Base-by-base conservation (phyloP, 2,797 vertebrate genomes). In the Amniataba percoides region DNA sequence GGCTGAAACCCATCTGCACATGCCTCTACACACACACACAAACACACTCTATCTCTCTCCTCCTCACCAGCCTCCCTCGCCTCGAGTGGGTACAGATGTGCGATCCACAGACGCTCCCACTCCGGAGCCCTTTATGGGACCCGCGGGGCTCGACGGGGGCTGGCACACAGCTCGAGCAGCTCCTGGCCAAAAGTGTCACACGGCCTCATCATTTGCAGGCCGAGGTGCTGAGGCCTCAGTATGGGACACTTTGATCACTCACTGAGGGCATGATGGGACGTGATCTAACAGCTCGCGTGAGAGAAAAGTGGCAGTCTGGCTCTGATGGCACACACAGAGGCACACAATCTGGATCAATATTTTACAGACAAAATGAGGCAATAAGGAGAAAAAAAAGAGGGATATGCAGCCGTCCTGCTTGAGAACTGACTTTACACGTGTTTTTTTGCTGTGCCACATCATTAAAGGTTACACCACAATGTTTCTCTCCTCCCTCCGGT, bases 81-180 rank as follows among this genome's bases (percentile, higher is more conserved):
- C 87, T 89, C 73, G 80, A 91, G 88, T 92, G 91, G 83, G 80
- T 91, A 82, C 92, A 92, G 91, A 93, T 92, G 92, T 93, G 88
- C 66, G 87, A 88, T 86, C 76, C 62, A 73, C 81, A 85, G 70
- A 88, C 83, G 63, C 70, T 74, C 76, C 76, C 83, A 83, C 86
- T 90, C 86, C 7, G n/a, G 59, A 83, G 85, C 34, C 64, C 78
- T 89, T 89, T 62, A 81, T 78, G 88, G 88, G 83, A 89, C 87
- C 91, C 85, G 88, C 76, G n/a, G 84, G 87, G 85, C 82, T 88
- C 77, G 81, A 91, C 83, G 90, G 83, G 79, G 66, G 58, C 80
- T 80, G 82, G 76, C 83, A 83, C 80, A 77, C 81, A 81, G 86
- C 86, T 88, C 65, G 36, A 43, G 85, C 81, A 85, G 85, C 88